A percentile compares a stretch with the other conserved stretches of the same genome.
These are phyloP conservation scores for Tretioscincus oriximinensis DNA, from an alignment of 2,113 vertebrate species.

Conservation along the genomic window DNA sequence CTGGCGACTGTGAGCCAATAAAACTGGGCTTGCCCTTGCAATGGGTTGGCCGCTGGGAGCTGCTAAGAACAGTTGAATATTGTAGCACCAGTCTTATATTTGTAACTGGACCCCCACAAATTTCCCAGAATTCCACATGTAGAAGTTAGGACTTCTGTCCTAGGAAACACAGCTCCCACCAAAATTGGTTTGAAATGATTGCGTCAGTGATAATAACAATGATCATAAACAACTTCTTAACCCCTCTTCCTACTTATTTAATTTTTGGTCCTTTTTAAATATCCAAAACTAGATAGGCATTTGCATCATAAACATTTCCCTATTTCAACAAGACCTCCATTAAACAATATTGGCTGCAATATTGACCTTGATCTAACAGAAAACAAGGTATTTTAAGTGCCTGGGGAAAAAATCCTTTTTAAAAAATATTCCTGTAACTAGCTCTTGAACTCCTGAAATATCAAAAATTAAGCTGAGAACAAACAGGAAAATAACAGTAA, in stretches of 20 bases:
- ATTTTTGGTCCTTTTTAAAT: neutral
- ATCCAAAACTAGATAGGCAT: neutral
- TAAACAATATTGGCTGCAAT: neutral
- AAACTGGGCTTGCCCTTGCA: too few relatives aligned
- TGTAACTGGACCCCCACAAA: too few relatives aligned
- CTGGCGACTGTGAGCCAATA: too few relatives aligned
- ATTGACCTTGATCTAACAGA: neutral
- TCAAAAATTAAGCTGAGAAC: neutral
- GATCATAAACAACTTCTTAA: too few relatives aligned
- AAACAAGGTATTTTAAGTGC: neutral
- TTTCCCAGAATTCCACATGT: too few relatives aligned
- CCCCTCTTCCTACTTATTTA: neutral
- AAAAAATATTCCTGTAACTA: neutral
- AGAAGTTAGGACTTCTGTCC: too few relatives aligned
- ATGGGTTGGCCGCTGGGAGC: too few relatives aligned
- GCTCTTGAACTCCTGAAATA: constrained; percentile 12
- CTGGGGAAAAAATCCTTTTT: neutral
- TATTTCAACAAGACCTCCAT: neutral
- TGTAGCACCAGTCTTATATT: too few relatives aligned
- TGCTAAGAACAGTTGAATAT: too few relatives aligned
- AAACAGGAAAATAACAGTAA: neutral
- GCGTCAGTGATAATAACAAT: too few relatives aligned
- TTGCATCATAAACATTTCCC: neutral
- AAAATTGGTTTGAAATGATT: too few relatives aligned
- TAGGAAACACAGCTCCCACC: neutral